These are phyloP conservation scores for Amia ocellicauda DNA, from an alignment of 2,113 vertebrate genomes.

Conservation along the genomic window DNA sequence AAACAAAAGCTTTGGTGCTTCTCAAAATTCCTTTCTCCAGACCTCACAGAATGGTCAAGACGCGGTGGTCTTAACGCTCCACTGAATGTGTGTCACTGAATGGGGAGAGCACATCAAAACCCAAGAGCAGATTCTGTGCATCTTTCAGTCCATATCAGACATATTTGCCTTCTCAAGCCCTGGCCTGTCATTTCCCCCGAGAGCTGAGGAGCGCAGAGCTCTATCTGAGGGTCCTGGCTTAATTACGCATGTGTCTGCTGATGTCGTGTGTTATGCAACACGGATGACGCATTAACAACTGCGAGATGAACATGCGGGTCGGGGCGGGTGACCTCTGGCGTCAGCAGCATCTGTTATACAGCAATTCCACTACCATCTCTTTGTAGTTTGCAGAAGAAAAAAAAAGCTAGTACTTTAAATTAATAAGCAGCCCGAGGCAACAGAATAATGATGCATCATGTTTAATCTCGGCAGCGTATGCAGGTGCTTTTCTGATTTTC, in stretches of 20 bases:
- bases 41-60: no score
- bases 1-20: no score
- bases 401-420: background rate
- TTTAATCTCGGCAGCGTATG: background rate
- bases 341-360: background rate
- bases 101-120: no score
- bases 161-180: background rate
- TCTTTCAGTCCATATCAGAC: no score
- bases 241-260: background rate
- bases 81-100: no score
- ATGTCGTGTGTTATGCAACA: background rate
- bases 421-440: background rate
- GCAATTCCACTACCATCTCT: background rate
- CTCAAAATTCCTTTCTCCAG: no score
- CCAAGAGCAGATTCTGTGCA: no score
- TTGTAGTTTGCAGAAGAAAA: background rate
- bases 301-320: no score
- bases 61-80: no score
- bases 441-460: background rate
- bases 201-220: background rate
- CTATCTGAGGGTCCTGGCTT: background rate
- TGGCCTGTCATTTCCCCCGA: background rate
- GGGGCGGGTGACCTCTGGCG: background rate
- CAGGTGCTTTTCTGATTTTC: constrained; percentile 1
- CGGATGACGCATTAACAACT: background rate